Percentiles rank a stretch among this genome's conserved stretches.
Evolutionary conservation across 2,113 vertebrate species (phyloP).

Genomic region (Planiliza haematocheilus): DNA sequence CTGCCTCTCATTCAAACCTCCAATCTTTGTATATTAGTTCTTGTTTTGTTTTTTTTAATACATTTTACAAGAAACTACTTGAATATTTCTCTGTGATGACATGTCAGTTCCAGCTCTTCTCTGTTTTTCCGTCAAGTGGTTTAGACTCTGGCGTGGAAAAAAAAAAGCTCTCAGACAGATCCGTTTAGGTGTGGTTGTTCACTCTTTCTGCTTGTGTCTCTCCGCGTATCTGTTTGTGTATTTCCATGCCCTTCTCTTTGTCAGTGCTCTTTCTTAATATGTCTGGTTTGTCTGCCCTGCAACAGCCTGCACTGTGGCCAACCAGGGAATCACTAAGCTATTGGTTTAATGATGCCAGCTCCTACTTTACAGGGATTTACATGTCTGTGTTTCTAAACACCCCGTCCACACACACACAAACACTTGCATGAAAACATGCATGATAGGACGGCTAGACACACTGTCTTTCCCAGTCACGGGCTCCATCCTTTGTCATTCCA

Average conservation of each 20-base stretch:
- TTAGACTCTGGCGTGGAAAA: neutral
- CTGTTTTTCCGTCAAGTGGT: neutral
- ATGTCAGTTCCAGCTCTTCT: neutral
- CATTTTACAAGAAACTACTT: neutral
- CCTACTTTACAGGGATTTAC: conserved; percentile 78
- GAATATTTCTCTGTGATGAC: neutral
- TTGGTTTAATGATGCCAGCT: conserved; percentile 79
- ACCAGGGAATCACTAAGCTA: conserved; percentile 78
- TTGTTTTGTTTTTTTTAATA: neutral
- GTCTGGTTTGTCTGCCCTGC: conserved; percentile 72
- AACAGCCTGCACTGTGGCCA: conserved; percentile 65
- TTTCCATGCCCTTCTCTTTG: conserved; percentile 56
- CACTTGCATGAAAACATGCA: conserved; percentile 58
- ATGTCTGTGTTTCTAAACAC: conserved; percentile 72
- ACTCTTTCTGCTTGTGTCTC: conserved; percentile 13
- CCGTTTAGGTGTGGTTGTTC: conserved; percentile 6
- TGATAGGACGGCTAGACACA: conserved; percentile 38
- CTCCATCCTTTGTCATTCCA: conserved; percentile 48
- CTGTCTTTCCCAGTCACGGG: conserved; percentile 40
- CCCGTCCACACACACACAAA: conserved; percentile 49
- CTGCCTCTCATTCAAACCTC: conserved; percentile 9
- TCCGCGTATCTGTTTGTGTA: conserved; percentile 20
- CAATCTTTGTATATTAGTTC: neutral
- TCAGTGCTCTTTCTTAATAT: conserved; percentile 58
- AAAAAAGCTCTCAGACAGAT: neutral